Evolutionary conservation across 2,113 vertebrate genomes (phyloP), one percentile per base, ranked within the genome.

Genomic region (Apodemus speciosus): DNA sequence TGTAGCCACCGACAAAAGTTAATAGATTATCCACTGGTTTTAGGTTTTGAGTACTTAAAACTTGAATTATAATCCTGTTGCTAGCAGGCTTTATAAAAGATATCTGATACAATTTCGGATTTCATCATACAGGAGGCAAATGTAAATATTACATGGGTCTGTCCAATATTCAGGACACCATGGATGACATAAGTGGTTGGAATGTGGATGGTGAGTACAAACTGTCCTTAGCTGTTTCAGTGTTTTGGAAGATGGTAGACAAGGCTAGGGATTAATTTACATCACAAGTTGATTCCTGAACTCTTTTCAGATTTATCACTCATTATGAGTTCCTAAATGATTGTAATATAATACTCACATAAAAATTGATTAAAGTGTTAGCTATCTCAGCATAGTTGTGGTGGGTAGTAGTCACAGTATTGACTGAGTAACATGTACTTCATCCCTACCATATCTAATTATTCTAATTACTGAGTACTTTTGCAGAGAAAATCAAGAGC

Each of bases 401-500:
- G n/a, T 13, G 38, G 40, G 27, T 32, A 64, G 1, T 43, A 35
- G 14, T 58, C 18, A 23, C 16, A 49, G 0, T 32, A 16, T 69
- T 27, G n/a, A 66, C 16, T 62, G 0, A 15, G 0, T 16, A 51
- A 14, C 27, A 14, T 3, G 11, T 23, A 38, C 3, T 20, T 69
- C 38, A 1, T 16, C 6, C 2, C 6, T 62, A 32, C 0, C 15
- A 9, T 2, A 3, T 49, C 62, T 69, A 8, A 43, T 15, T 27
- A 13, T 62, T 56, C 16, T 30, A n/a, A 25, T 40, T 38, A 38
- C 21, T 40, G 21, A 83, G 15, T 30, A 62, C 38, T 60, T 30
- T 66, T 85, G 40, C 18, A 46, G 40, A 75, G 13, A n/a, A 79
- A 89, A 92, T 85, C 27, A 43, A 6, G 3, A 46, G 62, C 21